Evolutionary conservation across 2,797 vertebrate genomes (phyloP).

Genomic region (Ctenosaura bakeri): DNA sequence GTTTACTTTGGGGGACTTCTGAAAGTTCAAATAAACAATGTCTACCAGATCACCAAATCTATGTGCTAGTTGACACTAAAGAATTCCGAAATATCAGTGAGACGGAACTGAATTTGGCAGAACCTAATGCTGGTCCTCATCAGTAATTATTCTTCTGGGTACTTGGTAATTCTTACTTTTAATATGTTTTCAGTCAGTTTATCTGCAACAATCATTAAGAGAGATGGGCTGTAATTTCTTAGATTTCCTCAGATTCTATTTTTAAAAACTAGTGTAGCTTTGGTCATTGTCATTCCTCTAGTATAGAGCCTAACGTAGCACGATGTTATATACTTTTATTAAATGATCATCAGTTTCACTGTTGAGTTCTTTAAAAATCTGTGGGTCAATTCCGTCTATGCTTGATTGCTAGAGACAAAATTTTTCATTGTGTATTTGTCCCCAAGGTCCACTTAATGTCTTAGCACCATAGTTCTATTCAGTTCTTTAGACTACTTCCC

Average conservation of each 20-base stretch:
- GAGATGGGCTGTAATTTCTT: no score
- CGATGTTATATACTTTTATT: not conserved
- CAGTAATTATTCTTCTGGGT: not conserved
- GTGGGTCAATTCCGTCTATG: not conserved
- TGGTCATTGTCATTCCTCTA: no score
- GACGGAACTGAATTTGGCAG: not conserved
- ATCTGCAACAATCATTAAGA: not conserved
- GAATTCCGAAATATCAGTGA: not conserved
- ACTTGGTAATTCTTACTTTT: not conserved
- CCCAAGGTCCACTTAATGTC: not conserved
- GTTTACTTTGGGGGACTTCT: not conserved
- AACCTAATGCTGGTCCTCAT: not conserved
- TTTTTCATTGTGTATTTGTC: not conserved
- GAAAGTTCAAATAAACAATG: not conserved
- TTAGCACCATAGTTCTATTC: no score
- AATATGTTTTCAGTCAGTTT: not conserved
- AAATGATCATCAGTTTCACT: not conserved
- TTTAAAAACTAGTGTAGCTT: no score
- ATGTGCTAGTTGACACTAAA: not conserved
- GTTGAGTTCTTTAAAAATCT: not conserved
- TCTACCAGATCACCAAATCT: not conserved
- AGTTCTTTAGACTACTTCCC: not conserved
- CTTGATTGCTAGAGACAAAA: not conserved
- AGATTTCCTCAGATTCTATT: no score
- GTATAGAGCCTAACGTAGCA: no score